phyloP scores from a whole-genome alignment of 2,113 vertebrate species.

The Rhinoderma darwinii region DNA sequence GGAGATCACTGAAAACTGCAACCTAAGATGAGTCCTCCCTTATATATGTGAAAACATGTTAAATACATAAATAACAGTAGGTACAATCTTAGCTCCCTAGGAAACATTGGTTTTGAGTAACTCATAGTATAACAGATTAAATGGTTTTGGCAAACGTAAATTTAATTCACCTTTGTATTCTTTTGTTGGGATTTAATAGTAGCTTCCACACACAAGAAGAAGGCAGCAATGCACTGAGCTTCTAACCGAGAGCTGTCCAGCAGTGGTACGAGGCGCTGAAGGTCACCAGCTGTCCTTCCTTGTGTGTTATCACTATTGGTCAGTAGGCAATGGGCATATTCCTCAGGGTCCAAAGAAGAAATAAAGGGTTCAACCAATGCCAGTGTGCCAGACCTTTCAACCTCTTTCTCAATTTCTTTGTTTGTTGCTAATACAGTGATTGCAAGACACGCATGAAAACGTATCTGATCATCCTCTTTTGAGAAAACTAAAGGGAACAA shows the following conservation, averaged over 20 bases:
- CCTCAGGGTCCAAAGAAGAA: conserved; percentile 87
- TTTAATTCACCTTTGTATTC: conserved; percentile 87
- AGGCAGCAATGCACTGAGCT: conserved; percentile 93
- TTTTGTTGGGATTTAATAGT: conserved; percentile 91
- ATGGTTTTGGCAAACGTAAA: background rate
- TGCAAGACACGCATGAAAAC: conserved; percentile 92
- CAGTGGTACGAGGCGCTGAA: conserved; percentile 88
- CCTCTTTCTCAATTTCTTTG: conserved; percentile 92
- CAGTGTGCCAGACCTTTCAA: conserved; percentile 93
- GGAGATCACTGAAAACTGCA: no score
- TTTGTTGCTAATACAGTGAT: conserved; percentile 90
- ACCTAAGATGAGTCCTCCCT: no score
- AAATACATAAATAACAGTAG: no score
- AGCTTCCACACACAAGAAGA: conserved; percentile 91
- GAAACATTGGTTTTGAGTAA: background rate
- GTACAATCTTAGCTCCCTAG: no score
- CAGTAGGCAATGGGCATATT: conserved; percentile 82
- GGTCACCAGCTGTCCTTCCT: conserved; percentile 85
- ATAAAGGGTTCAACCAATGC: conserved; percentile 96
- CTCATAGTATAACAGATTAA: background rate
- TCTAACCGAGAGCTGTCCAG: conserved; percentile 90
- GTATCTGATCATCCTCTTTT: conserved; percentile 89
- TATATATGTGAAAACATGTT: no score
- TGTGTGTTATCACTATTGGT: conserved; percentile 88
- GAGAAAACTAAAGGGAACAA: conserved; percentile 95